Evolutionary conservation across 2,888 invertebrate species (phyloP), one percentile per base, ranked within the genome.

Genomic region (Scaeva pyrastri): DNA sequence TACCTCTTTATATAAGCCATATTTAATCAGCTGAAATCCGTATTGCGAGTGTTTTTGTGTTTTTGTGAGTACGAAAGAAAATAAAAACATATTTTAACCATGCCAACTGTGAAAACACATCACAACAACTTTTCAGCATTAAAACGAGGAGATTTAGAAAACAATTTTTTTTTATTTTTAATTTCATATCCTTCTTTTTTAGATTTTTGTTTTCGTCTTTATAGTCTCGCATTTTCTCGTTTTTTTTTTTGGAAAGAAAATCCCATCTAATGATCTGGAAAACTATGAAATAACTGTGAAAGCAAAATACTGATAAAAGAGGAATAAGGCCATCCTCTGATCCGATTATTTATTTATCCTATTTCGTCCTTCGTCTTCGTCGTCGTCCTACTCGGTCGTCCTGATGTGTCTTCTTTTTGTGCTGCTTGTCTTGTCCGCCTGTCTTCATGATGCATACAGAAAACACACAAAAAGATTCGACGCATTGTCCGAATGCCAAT

Each of bases 401-500:
- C n/a, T n/a, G n/a, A n/a, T 23, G 21, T 50, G 21, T 23, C 50
- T 60, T 11, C 21, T 14, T 43, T 1, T 3, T 31, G 36, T 14
- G 39, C 58, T 39, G 19, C 19, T 19, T 58, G 11, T 7, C 11
- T 58, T 39, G 39, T 16, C 55, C 36, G 56, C 36, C 19, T 58
- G 58, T 10, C 7, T 48, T n/a, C n/a, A n/a, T 39, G 19, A 19
- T 56, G 70, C 62, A 64, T 43, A 26, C 36, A 73, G 45, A 50
- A n/a, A 48, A 52, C 31, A 31, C 77, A 86, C 73, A 66, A 60
- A 71, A 79, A 78, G 86, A 77, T 86, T 86, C 86, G 82, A 86
- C 86, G 81, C 86, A 86, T 82, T 82, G 86, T 78, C 86, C 81
- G 71, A 86, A 86, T 86, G 86, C 86, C 81, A 86, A 86, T 86